Percentiles rank a stretch among this genome's conserved stretches.
These are phyloP conservation scores for Clivina fossor DNA, from an alignment of 2,888 invertebrate genomes.

Conservation along the genomic window DNA sequence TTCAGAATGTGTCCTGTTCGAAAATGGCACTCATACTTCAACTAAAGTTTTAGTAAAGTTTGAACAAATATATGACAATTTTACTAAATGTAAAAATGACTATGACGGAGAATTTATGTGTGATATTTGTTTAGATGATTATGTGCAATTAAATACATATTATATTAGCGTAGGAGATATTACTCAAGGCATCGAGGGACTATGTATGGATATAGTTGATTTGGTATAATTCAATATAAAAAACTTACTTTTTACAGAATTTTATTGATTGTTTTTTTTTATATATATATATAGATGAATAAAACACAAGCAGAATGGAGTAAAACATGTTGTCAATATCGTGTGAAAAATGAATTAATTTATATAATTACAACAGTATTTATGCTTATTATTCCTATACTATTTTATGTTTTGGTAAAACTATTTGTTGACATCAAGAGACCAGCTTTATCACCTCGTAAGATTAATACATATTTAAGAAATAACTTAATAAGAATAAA, in stretches of 20 bases:
- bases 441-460: constrained; percentile 50
- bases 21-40: constrained; percentile 48
- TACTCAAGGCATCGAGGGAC: constrained; percentile 58
- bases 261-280: constrained; percentile 14
- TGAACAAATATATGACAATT: constrained; percentile 54
- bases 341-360: constrained; percentile 59
- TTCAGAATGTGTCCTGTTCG: constrained; percentile 62
- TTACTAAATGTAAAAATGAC: constrained; percentile 53
- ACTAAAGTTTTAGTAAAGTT: constrained; percentile 59
- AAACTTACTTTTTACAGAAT: not conserved
- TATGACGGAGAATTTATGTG: constrained; percentile 54
- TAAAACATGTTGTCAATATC: constrained; percentile 60
- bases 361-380: constrained; percentile 59
- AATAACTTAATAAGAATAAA: no score
- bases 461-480: constrained; percentile 40
- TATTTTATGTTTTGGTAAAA: constrained; percentile 62
- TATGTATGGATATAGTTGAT: constrained; percentile 71
- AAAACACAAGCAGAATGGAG: constrained; percentile 66
- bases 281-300: constrained; percentile 61
- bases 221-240: constrained; percentile 54
- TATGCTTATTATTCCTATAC: constrained; percentile 57
- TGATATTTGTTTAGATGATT: constrained; percentile 58
- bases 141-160: constrained; percentile 58
- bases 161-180: constrained; percentile 61
- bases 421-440: constrained; percentile 50